phyloP scores from a whole-genome alignment of 1,140 invertebrate species.

The Colletes gigas region DNA sequence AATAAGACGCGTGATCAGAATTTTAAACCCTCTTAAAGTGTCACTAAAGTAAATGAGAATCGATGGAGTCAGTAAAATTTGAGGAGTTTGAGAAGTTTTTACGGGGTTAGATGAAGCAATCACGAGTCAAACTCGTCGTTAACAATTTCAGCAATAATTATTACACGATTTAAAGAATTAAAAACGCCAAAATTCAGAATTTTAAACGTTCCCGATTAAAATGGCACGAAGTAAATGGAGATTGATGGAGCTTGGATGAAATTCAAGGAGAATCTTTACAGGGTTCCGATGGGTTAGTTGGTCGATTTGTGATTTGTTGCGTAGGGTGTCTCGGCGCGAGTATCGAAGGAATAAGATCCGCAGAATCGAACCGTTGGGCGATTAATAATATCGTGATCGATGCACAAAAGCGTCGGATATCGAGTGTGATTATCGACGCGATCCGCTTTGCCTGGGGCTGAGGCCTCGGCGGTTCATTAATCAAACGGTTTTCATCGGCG shows the following conservation, averaged over 20 bases:
- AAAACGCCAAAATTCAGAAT: too few relatives aligned
- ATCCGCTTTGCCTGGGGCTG: constrained; percentile 13
- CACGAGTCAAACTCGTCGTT: too few relatives aligned
- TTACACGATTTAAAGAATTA: too few relatives aligned
- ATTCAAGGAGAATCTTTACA: neutral
- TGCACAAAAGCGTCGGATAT: constrained; percentile 7
- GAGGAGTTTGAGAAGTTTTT: too few relatives aligned
- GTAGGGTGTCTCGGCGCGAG: neutral
- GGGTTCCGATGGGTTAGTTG: neutral
- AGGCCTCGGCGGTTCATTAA: constrained; percentile 23
- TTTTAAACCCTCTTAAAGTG: too few relatives aligned
- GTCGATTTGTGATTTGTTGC: neutral
- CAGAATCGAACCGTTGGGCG: neutral
- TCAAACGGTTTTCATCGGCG: constrained; percentile 23
- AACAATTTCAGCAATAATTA: too few relatives aligned
- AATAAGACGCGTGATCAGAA: too few relatives aligned
- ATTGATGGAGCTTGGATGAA: neutral
- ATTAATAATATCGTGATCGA: constrained; percentile 23
- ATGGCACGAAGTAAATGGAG: neutral
- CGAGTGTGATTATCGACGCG: constrained; percentile 20
- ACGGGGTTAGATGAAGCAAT: too few relatives aligned
- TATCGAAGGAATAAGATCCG: neutral
- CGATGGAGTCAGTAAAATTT: too few relatives aligned
- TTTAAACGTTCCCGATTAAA: neutral
- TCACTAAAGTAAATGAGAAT: too few relatives aligned